Conservation (phyloP, 2,113 vertebrate genomes). For the Cyanoderma ruficeps region DNA sequence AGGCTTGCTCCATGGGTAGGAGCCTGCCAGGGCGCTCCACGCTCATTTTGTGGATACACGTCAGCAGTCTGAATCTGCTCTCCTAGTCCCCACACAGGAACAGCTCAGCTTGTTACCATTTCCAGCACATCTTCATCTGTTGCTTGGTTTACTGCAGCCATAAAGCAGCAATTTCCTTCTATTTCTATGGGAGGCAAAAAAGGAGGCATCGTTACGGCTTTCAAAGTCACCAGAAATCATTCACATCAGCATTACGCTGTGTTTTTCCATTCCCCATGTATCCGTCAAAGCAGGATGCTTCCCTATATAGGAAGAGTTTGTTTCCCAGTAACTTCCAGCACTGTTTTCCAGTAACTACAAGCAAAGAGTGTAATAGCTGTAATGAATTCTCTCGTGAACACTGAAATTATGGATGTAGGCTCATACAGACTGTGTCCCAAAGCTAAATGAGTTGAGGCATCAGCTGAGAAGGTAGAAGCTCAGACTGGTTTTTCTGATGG, state of each 20-base stretch:
- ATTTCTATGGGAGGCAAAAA: background rate
- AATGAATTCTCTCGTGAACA: background rate
- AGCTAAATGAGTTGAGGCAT: background rate
- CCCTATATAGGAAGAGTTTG: background rate
- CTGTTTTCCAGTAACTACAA: background rate
- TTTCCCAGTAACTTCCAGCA: background rate
- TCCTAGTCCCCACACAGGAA: background rate
- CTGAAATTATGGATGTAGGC: background rate
- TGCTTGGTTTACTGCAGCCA: conserved; percentile 21
- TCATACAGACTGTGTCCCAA: background rate
- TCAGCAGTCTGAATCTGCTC: background rate
- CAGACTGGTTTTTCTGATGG: background rate
- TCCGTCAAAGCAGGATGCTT: background rate
- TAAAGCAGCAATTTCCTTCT: background rate
- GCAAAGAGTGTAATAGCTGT: background rate
- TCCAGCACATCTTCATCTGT: conserved; percentile 19
- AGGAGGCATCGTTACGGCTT: background rate
- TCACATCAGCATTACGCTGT: background rate
- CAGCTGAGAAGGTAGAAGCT: background rate
- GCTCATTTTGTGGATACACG: background rate
- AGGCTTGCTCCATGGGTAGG: background rate
- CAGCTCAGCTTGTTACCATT: conserved; percentile 22
- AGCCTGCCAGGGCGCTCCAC: background rate
- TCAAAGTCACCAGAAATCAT: background rate
- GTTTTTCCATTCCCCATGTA: background rate